phyloP scores from a whole-genome alignment of 2,797 vertebrate species.

The Rhynchotus rufescens region DNA sequence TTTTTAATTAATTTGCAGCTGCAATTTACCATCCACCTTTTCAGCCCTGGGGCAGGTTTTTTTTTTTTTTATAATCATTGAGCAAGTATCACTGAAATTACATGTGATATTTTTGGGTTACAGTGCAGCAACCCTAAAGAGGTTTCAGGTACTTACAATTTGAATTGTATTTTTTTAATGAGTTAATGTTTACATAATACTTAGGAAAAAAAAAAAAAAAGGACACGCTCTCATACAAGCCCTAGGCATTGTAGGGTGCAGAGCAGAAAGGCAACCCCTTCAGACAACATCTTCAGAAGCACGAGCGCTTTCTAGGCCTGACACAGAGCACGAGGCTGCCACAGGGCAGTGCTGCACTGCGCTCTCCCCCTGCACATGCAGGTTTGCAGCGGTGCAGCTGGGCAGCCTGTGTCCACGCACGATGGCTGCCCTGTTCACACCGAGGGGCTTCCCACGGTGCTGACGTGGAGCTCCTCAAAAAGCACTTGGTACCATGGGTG shows the following conservation, averaged over 20 bases:
- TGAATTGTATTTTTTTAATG: conserved; percentile 35
- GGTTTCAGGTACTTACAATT: not conserved
- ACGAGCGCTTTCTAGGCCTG: not conserved
- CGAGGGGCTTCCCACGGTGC: not conserved
- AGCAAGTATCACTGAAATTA: conserved; percentile 37
- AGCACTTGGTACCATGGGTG: fast-evolving
- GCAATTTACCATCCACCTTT: conserved; percentile 34
- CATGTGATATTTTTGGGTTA: conserved; percentile 30
- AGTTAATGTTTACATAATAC: conserved; percentile 11
- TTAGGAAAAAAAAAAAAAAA: not conserved
- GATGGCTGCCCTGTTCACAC: not conserved
- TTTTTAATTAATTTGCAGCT: conserved; percentile 67
- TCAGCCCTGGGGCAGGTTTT: not conserved
- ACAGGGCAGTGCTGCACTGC: no score
- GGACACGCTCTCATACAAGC: not conserved
- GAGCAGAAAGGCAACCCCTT: not conserved
- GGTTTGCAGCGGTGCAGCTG: not conserved
- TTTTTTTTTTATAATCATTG: not conserved
- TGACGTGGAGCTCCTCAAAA: not conserved
- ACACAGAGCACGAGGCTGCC: not conserved
- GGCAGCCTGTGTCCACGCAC: not conserved
- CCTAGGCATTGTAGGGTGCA: not conserved
- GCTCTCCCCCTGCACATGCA: fast-evolving
- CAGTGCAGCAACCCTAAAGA: not conserved
- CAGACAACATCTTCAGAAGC: not conserved